Base-by-base conservation (phyloP, 2,113 vertebrate genomes). In the Nestor notabilis region DNA sequence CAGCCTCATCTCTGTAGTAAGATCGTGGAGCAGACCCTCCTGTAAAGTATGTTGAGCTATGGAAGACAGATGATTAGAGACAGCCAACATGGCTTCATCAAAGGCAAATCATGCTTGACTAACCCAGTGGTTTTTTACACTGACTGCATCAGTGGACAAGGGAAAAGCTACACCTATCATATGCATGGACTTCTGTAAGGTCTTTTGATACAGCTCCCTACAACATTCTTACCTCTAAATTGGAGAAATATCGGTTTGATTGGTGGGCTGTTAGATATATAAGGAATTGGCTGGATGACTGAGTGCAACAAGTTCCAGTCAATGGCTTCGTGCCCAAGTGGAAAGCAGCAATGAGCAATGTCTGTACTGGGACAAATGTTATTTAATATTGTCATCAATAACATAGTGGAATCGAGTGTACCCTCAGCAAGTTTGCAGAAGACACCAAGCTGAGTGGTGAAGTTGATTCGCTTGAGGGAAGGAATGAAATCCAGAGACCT, bases 221-320 rank as follows among this genome's bases (percentile, higher is more conserved):
- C 11, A 69, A 9, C 9, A 50, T n/a, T 55, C 15, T 68, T 61
- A 61, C 15, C 27, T 55, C 17, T 49, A 49, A 37, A 49, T 5
- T n/a, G 31, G 39, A 37, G 21, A 69, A 79, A 64, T 56, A 46
- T 19, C 11, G 4, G 7, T 7, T 68, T 37, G 13, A n/a, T 53
- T 13, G 1, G 3, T 37, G 23, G 9, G 23, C 39, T 79, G 15
- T 37, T 55, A 25, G 5, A 6, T 20, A 3, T 7, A 33, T n/a
- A 49, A 61, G 7, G 35, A 79, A 44, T n/a, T 35, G 5, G 18
- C 8, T 55, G 18, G 18, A 61, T 53, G 58, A 33, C 8, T 8
- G 23, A 1, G n/a, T 49, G 13, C 12, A 24, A 52, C 50, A 1
- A 55, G 7, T 47, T 68, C 25, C 4, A n/a, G 9, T 5, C 3